Conservation (phyloP, 2,113 vertebrate species). For the Amphiprion percula region DNA sequence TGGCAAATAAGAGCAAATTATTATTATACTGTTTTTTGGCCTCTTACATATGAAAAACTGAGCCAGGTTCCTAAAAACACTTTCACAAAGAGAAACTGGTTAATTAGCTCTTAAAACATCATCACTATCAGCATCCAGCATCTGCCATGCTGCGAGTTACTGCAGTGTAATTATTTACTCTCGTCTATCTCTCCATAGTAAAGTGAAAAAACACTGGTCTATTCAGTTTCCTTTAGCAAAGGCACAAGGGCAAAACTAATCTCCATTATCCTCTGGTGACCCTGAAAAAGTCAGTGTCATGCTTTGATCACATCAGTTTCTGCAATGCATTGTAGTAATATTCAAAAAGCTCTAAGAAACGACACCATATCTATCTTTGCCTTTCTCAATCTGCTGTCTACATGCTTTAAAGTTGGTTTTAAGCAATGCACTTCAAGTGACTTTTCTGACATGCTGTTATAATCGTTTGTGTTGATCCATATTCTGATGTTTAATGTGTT, state of each 20-base stretch:
- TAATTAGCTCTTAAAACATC: too few relatives aligned
- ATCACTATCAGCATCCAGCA: too few relatives aligned
- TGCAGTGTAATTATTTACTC: too few relatives aligned
- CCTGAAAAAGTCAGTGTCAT: not conserved
- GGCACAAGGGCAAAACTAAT: not conserved
- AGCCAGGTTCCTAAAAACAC: not conserved
- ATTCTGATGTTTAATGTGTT: not conserved
- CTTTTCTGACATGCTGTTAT: not conserved
- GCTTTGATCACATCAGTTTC: slow-evolving; percentile 1
- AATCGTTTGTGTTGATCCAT: not conserved
- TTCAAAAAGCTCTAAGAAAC: not conserved
- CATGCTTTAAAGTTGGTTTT: not conserved
- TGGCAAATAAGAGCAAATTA: too few relatives aligned
- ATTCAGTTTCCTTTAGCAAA: not conserved
- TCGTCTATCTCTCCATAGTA: too few relatives aligned
- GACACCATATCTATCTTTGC: not conserved
- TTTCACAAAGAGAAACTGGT: not conserved
- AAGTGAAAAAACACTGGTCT: too few relatives aligned
- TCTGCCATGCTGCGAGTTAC: too few relatives aligned
- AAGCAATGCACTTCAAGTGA: not conserved
- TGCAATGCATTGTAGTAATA: not conserved
- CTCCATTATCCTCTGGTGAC: not conserved
- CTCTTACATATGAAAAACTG: too few relatives aligned
- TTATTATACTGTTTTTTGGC: too few relatives aligned
- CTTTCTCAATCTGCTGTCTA: not conserved